Percentiles rank a stretch among this genome's conserved stretches.
Conservation (phyloP, 1,140 invertebrate genomes). For the Zaprionus kolodkinae region DNA sequence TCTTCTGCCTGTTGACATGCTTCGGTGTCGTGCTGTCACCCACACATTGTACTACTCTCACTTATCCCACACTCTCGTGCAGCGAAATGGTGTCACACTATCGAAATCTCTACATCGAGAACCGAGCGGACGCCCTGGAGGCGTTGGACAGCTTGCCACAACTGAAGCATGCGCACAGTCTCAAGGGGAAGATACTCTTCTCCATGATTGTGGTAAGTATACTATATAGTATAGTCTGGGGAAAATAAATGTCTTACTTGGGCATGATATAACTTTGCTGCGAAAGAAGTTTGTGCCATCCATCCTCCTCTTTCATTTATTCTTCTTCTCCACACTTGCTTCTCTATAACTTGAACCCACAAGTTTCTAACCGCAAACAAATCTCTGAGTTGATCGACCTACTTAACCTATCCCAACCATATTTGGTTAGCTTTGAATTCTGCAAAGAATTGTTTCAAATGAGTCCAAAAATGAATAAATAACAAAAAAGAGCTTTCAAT, state of each 20-base stretch:
- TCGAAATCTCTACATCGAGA: slow-evolving; percentile 92
- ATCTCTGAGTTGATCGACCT: neutral
- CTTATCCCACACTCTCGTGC: slow-evolving; percentile 51
- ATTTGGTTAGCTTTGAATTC: neutral
- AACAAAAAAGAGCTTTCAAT: neutral
- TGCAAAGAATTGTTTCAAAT: neutral
- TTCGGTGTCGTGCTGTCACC: slow-evolving; percentile 43
- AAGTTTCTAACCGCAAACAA: neutral
- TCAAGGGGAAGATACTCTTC: slow-evolving; percentile 97
- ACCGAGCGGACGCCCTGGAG: slow-evolving; percentile 93
- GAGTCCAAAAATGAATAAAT: neutral
- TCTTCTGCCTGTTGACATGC: slow-evolving; percentile 59
- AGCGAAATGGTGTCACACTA: slow-evolving; percentile 91
- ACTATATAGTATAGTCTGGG: neutral
- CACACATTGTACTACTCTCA: slow-evolving; percentile 38
- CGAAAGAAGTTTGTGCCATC: too few species aligned
- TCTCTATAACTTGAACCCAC: neutral
- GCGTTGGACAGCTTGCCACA: slow-evolving; percentile 91
- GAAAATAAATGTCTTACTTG: too few species aligned
- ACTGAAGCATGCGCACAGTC: slow-evolving; percentile 91
- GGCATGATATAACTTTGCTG: too few species aligned
- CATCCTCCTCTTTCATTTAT: neutral
- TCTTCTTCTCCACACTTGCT: neutral
- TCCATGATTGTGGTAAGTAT: slow-evolving; percentile 96
- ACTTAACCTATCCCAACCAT: slow-evolving; percentile 4